phyloP scores from a whole-genome alignment of 1,140 invertebrate species.

The Onthophagus taurus region DNA sequence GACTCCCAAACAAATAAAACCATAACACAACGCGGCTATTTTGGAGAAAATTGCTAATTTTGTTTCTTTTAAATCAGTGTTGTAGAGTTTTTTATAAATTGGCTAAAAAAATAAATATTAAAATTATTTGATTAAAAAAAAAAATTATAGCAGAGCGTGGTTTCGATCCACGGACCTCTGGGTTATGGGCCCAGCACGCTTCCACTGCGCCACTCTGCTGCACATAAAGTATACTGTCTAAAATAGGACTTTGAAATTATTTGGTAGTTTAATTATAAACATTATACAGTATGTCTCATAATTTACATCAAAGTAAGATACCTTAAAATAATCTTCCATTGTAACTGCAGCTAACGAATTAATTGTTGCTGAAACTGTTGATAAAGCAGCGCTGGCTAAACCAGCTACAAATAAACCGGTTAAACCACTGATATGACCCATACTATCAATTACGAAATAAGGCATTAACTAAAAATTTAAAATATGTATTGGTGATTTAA shows the following conservation, averaged over 20 bases:
- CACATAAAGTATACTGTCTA: no score
- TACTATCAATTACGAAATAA: constrained; percentile 67
- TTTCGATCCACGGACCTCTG: constrained; percentile 95
- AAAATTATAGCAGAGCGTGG: constrained; percentile 83
- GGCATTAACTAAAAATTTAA: constrained; percentile 49
- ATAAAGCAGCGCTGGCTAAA: constrained; percentile 76
- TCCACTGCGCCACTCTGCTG: constrained; percentile 87
- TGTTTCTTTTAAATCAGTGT: constrained; percentile 21
- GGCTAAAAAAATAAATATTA: constrained; percentile 29
- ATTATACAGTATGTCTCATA: no score
- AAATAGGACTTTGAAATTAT: no score
- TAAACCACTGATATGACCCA: constrained; percentile 58
- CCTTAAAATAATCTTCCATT: constrained; percentile 69
- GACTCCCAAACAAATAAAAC: constrained; percentile 56
- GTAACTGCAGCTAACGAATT: constrained; percentile 84
- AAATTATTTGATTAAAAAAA: no score
- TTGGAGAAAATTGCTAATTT: constrained; percentile 44
- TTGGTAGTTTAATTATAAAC: no score
- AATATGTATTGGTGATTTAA: constrained; percentile 5
- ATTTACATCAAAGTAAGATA: constrained; percentile 13
- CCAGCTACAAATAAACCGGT: constrained; percentile 74
- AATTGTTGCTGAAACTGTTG: constrained; percentile 74
- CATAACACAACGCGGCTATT: constrained; percentile 56
- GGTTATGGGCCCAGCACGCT: constrained; percentile 87
- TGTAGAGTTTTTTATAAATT: constrained; percentile 28